These are phyloP conservation scores for Iguana delicatissima DNA, from an alignment of 2,797 vertebrate species.

Conservation along the genomic window DNA sequence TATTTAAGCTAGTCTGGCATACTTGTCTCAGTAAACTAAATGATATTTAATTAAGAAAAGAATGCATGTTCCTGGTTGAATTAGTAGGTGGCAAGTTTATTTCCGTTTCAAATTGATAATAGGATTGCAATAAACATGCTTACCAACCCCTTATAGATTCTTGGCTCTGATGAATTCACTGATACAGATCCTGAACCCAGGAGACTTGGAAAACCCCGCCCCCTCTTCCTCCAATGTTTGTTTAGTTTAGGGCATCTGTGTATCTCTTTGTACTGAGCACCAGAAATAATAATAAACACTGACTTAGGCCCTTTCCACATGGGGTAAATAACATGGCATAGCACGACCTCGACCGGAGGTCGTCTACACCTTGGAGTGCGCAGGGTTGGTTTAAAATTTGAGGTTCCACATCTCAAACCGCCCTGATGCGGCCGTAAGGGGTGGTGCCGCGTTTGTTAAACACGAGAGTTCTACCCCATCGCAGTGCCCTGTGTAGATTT, in stretches of 20 bases:
- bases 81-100: conserved; percentile 2
- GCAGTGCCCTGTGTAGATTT: too few species aligned
- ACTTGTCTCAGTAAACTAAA: conserved; percentile 21
- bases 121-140: conserved; percentile 39
- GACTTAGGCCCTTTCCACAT: too few species aligned
- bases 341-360: too few species aligned
- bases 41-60: conserved; percentile 42
- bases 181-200: conserved; percentile 36
- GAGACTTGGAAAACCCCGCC: conserved; percentile 30
- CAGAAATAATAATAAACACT: neutral
- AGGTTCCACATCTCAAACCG: too few species aligned
- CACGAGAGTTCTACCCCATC: too few species aligned
- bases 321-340: too few species aligned
- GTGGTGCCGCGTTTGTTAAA: too few species aligned
- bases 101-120: conserved; percentile 33
- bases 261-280: neutral
- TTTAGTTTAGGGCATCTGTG: neutral
- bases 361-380: too few species aligned
- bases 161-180: conserved; percentile 46
- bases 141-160: conserved; percentile 35
- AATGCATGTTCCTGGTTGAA: neutral
- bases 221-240: neutral
- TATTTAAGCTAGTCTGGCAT: conserved; percentile 22
- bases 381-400: too few species aligned
- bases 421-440: too few species aligned